Evolutionary conservation across 2,113 vertebrate species (phyloP).

Genomic region (Rhynchopsitta pachyrhyncha): DNA sequence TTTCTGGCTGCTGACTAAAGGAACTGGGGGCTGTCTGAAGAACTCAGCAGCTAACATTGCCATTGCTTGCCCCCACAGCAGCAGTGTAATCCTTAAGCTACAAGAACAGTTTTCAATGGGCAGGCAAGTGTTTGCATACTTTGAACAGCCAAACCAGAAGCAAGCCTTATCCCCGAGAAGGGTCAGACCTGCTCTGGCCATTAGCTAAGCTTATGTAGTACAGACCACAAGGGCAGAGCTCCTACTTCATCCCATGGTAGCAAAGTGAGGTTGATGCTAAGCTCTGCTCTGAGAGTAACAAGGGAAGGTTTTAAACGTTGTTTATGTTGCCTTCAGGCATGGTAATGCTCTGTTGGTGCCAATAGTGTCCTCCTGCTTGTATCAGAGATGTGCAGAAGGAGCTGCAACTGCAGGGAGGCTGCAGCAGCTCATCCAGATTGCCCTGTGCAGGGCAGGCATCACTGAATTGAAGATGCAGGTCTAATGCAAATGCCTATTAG

Average conservation of each 20-base stretch:
- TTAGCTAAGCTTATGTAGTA: neutral
- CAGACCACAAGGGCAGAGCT: neutral
- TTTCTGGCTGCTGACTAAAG: neutral
- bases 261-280: neutral
- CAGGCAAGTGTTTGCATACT: neutral
- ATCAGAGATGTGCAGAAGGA: neutral
- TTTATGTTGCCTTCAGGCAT: neutral
- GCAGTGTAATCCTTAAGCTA: neutral
- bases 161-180: neutral
- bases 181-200: fast-evolving
- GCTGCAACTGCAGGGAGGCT: neutral
- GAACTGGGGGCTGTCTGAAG: neutral
- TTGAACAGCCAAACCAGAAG: neutral
- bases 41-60: neutral
- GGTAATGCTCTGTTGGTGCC: neutral
- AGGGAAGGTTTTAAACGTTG: neutral
- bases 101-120: neutral
- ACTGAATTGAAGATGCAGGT: neutral
- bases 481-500: neutral
- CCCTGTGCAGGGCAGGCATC: neutral
- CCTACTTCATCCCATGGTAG: fast-evolving
- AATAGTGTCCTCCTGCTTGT: neutral
- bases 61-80: neutral
- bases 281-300: neutral
- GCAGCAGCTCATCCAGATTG: neutral